Percentiles rank a stretch among this genome's conserved stretches.
Evolutionary conservation across 2,113 vertebrate genomes (phyloP).

Genomic region (Lontra canadensis): DNA sequence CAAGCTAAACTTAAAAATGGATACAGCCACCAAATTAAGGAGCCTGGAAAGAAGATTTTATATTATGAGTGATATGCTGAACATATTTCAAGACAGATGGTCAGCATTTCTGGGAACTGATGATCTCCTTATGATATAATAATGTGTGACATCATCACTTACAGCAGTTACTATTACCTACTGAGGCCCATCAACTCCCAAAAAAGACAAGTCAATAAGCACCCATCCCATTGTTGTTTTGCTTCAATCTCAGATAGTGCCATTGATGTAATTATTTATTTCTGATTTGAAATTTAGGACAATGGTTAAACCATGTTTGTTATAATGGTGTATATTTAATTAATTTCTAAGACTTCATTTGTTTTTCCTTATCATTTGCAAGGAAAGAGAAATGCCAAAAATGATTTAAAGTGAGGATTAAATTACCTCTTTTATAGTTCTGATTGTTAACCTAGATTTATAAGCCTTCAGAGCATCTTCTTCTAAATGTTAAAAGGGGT

Average conservation of each 20-base stretch:
- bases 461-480: slow-evolving; percentile 47
- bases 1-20: not conserved
- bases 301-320: not conserved
- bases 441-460: slow-evolving; percentile 67
- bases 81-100: slow-evolving; percentile 47
- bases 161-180: not conserved
- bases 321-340: not conserved
- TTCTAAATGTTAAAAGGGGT: slow-evolving; percentile 65
- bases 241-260: not conserved
- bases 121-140: not conserved
- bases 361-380: slow-evolving; percentile 51
- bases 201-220: not conserved
- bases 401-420: slow-evolving; percentile 63
- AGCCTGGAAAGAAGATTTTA: not conserved
- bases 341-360: slow-evolving; percentile 49
- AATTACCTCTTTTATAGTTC: slow-evolving; percentile 61
- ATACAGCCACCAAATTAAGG: not conserved
- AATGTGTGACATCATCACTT: not conserved
- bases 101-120: slow-evolving; percentile 12
- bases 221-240: not conserved
- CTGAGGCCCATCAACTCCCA: not conserved
- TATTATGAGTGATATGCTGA: not conserved
- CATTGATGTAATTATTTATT: not conserved
- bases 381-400: slow-evolving; percentile 57
- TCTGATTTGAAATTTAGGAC: slow-evolving; percentile 9